Evolutionary conservation across 2,797 vertebrate species (phyloP).

Genomic region (Allenopithecus nigroviridis): DNA sequence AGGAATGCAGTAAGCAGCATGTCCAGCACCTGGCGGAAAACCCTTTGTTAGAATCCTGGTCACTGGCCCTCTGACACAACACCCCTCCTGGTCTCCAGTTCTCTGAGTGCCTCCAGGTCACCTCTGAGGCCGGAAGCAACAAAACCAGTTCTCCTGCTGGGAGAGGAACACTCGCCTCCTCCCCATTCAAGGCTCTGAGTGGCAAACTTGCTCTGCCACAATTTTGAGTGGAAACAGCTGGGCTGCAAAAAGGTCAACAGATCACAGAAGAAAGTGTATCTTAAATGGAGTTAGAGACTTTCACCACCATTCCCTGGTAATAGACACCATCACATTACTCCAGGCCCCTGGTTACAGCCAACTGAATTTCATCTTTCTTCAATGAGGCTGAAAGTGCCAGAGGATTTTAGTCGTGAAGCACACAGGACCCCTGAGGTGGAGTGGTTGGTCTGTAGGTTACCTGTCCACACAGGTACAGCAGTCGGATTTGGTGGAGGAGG

Average conservation of each 20-base stretch:
- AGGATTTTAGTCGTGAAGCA: background rate
- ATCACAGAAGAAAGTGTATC: background rate
- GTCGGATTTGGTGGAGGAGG: background rate
- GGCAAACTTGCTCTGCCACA: background rate
- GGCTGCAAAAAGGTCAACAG: background rate
- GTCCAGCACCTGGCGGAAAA: background rate
- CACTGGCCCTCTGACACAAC: background rate
- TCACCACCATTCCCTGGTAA: background rate
- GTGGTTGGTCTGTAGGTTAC: background rate
- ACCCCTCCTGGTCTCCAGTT: background rate
- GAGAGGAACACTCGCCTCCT: background rate
- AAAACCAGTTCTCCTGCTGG: background rate
- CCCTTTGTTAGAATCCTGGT: background rate
- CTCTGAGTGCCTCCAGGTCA: background rate
- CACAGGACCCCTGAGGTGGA: background rate
- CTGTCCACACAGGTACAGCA: background rate
- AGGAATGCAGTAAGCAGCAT: background rate
- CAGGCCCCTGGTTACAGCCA: background rate
- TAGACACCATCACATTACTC: background rate
- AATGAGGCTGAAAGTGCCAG: background rate
- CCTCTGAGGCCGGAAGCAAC: background rate
- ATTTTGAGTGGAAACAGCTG: background rate
- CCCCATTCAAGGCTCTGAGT: background rate
- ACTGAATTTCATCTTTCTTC: conserved; percentile 2
- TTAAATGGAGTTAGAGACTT: background rate